phyloP scores from a whole-genome alignment of 2,888 invertebrate genomes.

The Perizoma affinitatum region DNA sequence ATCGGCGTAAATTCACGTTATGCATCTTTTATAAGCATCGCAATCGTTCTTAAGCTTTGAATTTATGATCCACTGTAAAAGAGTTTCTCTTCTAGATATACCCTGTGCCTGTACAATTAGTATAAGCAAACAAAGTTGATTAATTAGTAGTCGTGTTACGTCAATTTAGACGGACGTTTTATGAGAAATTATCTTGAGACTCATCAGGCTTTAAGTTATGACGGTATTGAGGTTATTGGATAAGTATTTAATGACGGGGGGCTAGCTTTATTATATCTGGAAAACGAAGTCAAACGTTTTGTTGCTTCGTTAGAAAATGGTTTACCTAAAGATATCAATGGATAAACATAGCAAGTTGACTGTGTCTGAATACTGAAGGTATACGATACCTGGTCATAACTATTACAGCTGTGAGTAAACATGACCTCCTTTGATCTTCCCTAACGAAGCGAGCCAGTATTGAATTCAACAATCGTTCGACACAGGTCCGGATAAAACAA shows the following conservation, averaged over 20 bases:
- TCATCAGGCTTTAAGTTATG: conserved; percentile 43
- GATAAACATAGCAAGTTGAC: too few relatives aligned
- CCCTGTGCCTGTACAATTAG: conserved; percentile 44
- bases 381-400: conserved; percentile 38
- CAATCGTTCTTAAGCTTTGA: too few relatives aligned
- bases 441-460: conserved; percentile 40
- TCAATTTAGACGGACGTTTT: conserved; percentile 58
- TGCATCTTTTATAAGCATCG: too few relatives aligned
- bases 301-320: too few relatives aligned
- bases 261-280: too few relatives aligned
- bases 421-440: conserved; percentile 29
- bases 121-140: conserved; percentile 55
- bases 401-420: conserved; percentile 16
- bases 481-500: conserved; percentile 57
- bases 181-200: conserved; percentile 48
- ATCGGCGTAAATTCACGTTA: too few relatives aligned
- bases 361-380: neutral
- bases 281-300: too few relatives aligned
- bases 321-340: too few relatives aligned
- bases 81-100: conserved; percentile 12
- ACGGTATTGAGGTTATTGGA: conserved; percentile 19
- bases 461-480: conserved; percentile 43
- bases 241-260: neutral
- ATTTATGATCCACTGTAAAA: too few relatives aligned
- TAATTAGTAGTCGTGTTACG: conserved; percentile 56